Evolutionary conservation across 2,113 vertebrate genomes (phyloP).

Genomic region (Harpagus bidentatus): DNA sequence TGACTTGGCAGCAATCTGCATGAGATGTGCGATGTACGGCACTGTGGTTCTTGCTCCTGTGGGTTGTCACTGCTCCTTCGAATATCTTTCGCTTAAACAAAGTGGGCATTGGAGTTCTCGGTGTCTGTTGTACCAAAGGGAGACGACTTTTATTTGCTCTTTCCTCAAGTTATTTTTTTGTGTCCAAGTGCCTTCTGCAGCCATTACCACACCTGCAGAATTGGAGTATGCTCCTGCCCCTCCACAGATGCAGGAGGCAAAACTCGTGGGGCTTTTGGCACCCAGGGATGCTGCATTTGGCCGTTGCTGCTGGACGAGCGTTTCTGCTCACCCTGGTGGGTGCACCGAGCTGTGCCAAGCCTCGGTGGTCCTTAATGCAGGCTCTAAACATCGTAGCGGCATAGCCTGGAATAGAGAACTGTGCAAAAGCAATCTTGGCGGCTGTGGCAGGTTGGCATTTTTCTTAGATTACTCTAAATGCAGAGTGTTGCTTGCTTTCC

Average conservation of each 20-base stretch:
- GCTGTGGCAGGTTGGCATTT: not conserved
- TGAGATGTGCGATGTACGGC: not conserved
- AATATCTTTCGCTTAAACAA: not conserved
- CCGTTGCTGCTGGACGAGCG: rapidly evolving
- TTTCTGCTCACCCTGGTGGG: not conserved
- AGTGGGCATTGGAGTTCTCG: not conserved
- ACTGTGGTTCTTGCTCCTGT: not conserved
- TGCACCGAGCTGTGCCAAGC: not conserved
- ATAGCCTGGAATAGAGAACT: not conserved
- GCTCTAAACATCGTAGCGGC: not conserved
- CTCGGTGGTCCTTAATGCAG: not conserved
- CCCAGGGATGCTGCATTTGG: not conserved
- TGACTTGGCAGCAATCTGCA: not conserved
- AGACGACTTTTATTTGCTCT: not conserved
- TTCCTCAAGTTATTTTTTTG: not conserved
- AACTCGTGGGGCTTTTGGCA: not conserved
- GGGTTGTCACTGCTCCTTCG: not conserved
- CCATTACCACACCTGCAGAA: not conserved
- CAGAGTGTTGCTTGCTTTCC: not conserved
- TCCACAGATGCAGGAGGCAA: not conserved
- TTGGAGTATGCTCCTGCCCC: not conserved
- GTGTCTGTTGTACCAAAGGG: not conserved
- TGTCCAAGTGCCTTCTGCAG: not conserved
- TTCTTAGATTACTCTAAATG: not conserved
- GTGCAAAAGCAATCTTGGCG: not conserved